Evolutionary conservation across 2,888 invertebrate species (phyloP), one percentile per base, ranked within the genome.

Genomic region (Meloe dianella): DNA sequence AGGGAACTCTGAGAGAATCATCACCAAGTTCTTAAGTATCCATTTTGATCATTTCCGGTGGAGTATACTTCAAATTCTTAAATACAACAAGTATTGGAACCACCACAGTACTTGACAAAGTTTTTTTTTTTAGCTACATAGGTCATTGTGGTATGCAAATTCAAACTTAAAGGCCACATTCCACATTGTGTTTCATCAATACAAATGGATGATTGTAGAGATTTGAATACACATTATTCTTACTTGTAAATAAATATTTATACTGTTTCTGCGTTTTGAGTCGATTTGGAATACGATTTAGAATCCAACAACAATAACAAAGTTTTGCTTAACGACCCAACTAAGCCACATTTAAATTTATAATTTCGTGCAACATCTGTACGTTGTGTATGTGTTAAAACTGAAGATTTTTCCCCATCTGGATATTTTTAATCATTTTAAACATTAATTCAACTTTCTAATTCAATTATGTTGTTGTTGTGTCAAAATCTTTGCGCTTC

Each of bases 201-300:
- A 27, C 27, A 27, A 27, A 27, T 27, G 27, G 7, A 32, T 32
- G 32, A 32, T 32, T 32, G 32, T n/a, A n/a, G n/a, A n/a, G n/a
- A n/a, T n/a, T n/a, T n/a, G n/a, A n/a, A n/a, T n/a, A n/a, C n/a
- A n/a, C n/a, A n/a, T n/a, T n/a, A n/a, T n/a, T n/a, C n/a, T n/a
- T n/a, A n/a, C 35, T 41, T 41, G n/a, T 41, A 41, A 41, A 41
- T 41, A 41, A 41, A 41, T 41, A 17, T 41, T 41, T 41, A 41
- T 41, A 17, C 41, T 7, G 17, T 41, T 41, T 17, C 17, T 17
- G 10, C 6, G 5, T 41, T 7, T 17, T 41, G 41, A 41, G 4
- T 27, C 2, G 27, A 27, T 27, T 27, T 3, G 27, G 27, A 27
- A 41, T 41, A 41, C n/a, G 41, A n/a, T 41, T 41, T 41, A 17